These are phyloP conservation scores for Ranitomeya imitator DNA, from an alignment of 2,113 vertebrate species.

Conservation along the genomic window DNA sequence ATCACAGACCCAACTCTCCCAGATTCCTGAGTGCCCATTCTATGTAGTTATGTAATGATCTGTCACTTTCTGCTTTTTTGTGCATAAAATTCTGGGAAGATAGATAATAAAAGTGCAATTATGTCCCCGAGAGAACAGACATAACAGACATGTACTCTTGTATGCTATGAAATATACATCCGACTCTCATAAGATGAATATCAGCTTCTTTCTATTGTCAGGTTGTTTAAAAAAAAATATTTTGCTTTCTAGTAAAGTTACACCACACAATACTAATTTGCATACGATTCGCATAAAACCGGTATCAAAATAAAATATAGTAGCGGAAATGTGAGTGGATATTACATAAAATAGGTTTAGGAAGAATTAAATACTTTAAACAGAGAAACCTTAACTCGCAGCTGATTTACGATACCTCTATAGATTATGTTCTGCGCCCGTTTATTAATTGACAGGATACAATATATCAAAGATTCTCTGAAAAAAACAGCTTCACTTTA, in stretches of 20 bases:
- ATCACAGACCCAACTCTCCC: background rate
- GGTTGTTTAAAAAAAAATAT: conserved; percentile 21
- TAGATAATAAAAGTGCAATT: background rate
- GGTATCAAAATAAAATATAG: conserved; percentile 10
- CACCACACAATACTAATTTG: conserved; percentile 12
- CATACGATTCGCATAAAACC: conserved; percentile 12
- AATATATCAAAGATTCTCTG: background rate
- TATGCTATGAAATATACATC: background rate
- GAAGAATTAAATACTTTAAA: conserved; percentile 1
- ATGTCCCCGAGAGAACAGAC: background rate
- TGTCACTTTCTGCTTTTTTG: background rate
- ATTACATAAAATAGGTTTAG: background rate
- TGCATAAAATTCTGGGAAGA: background rate
- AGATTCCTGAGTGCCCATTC: background rate
- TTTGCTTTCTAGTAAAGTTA: conserved; percentile 21
- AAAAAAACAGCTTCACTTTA: background rate
- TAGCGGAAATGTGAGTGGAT: background rate
- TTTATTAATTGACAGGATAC: conserved; percentile 10
- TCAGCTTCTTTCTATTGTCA: background rate
- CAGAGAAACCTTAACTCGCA: background rate
- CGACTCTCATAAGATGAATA: background rate
- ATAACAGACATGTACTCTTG: background rate
- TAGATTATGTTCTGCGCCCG: background rate
- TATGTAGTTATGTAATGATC: background rate
- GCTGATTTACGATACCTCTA: background rate